A percentile compares a stretch with the other conserved stretches of the same genome.
Evolutionary conservation across 2,888 invertebrate species (phyloP).

Genomic region (Dorcus hopei): DNA sequence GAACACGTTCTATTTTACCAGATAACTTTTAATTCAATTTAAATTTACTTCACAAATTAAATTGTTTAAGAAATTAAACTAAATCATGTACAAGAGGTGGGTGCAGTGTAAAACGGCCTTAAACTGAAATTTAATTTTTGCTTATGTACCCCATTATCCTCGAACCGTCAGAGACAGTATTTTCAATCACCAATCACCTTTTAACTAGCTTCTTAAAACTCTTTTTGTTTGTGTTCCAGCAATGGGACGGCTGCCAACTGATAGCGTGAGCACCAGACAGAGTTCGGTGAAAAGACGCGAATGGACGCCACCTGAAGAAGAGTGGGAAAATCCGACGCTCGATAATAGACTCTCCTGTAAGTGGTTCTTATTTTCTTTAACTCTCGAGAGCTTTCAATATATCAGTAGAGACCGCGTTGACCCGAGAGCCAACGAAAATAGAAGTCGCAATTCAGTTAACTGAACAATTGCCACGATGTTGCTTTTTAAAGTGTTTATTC

Average conservation of each 20-base stretch:
- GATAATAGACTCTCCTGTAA: conserved; percentile 52
- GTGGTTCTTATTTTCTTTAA: conserved; percentile 30
- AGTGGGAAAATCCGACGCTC: conserved; percentile 46
- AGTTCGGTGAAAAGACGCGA: conserved; percentile 41
- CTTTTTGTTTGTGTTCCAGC: conserved; percentile 31
- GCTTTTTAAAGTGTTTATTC: no score
- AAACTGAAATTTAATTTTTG: background rate
- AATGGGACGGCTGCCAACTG: conserved; percentile 43
- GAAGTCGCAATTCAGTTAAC: no score
- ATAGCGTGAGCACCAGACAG: conserved; percentile 45
- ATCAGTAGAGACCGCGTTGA: background rate
- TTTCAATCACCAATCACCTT: background rate
- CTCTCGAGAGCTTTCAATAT: background rate
- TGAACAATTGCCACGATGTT: no score
- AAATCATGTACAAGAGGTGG: no score
- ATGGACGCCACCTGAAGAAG: conserved; percentile 45
- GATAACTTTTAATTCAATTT: no score
- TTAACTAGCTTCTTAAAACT: no score
- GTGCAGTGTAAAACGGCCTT: no score
- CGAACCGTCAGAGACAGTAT: background rate
- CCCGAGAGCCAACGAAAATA: background rate
- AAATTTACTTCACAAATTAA: no score
- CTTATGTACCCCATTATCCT: background rate
- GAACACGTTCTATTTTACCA: no score
- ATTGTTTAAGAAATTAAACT: no score